Evolutionary conservation across 2,888 invertebrate species (phyloP).

Genomic region (Calliphora vomitoria): DNA sequence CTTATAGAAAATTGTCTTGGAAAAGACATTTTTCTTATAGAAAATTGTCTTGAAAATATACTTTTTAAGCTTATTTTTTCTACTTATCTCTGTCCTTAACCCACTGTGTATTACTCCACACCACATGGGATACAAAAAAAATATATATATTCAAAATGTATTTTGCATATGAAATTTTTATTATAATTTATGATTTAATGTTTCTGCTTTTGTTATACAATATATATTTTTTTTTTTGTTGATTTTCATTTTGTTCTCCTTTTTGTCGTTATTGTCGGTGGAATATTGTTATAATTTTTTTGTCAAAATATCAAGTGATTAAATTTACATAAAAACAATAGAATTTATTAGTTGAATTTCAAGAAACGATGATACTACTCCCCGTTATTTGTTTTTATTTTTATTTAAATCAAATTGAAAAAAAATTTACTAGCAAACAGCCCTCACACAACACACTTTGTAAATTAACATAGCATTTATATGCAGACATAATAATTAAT

Average conservation of each 20-base stretch:
- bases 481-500: conserved; percentile 3
- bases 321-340: conserved; percentile 61
- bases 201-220: neutral
- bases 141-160: conserved; percentile 27
- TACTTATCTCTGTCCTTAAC: neutral
- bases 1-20: no score
- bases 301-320: conserved; percentile 40
- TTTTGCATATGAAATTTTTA: conserved; percentile 65
- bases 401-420: conserved; percentile 16
- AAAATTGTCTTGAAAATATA: no score
- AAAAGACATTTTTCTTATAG: no score
- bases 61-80: neutral
- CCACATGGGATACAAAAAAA: neutral
- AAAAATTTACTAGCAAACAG: neutral
- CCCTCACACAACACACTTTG: neutral
- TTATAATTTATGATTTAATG: conserved; percentile 62
- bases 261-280: conserved; percentile 11
- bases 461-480: neutral
- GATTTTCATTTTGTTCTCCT: neutral
- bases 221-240: neutral
- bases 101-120: conserved; percentile 5
- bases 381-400: neutral
- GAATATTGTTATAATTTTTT: conserved; percentile 26
- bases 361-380: no score
- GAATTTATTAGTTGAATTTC: conserved; percentile 22